Conservation (phyloP, 2,888 invertebrate genomes). For the Oxystoma pomonae region DNA sequence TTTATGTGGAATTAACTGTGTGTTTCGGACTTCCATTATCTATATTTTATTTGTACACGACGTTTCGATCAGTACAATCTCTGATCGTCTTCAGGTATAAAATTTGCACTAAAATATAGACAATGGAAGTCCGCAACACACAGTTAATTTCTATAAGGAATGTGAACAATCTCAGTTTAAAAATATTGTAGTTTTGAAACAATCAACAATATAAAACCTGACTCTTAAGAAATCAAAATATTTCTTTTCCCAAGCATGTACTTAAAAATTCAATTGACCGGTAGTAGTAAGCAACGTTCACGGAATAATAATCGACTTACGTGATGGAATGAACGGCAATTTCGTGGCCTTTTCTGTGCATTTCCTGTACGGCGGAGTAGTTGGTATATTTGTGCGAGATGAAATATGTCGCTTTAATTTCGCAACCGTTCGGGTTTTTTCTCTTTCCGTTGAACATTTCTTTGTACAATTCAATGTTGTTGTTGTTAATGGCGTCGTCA, state of each 20-base stretch:
- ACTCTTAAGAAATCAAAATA: too few relatives aligned
- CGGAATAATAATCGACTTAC: constrained; percentile 60
- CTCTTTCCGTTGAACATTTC: constrained; percentile 87
- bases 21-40: too few relatives aligned
- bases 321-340: constrained; percentile 92
- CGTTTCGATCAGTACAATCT: too few relatives aligned
- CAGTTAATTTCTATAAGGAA: not conserved
- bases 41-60: too few relatives aligned
- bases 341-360: constrained; percentile 87
- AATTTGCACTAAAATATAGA: too few relatives aligned
- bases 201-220: too few relatives aligned
- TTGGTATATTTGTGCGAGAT: constrained; percentile 91
- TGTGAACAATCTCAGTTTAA: not conserved
- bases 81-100: too few relatives aligned
- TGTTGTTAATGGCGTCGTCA: constrained; percentile 92
- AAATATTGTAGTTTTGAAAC: too few relatives aligned
- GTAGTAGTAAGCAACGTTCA: too few relatives aligned
- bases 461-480: constrained; percentile 90
- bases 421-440: constrained; percentile 90
- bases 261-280: too few relatives aligned
- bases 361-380: constrained; percentile 89
- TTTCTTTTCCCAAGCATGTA: too few relatives aligned
- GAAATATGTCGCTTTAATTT: constrained; percentile 89
- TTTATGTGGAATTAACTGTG: not conserved
- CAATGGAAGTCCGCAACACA: too few relatives aligned